Base-by-base conservation (phyloP, 2,113 vertebrate genomes). In the Cettia cetti region DNA sequence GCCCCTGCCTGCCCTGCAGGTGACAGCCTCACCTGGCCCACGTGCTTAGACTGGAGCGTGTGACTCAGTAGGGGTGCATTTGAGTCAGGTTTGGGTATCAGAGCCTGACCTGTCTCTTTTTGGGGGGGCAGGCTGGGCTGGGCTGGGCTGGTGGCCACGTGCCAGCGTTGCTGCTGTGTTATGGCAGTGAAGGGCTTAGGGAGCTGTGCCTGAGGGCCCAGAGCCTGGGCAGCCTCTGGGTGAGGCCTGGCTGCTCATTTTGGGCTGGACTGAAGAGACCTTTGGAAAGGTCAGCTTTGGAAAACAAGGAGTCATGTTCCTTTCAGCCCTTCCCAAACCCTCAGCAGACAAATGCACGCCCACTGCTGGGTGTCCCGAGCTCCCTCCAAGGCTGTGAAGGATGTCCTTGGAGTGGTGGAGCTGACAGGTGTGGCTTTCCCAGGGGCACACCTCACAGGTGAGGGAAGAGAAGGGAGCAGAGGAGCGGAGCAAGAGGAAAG, bases 401-500 rank as follows among this genome's bases (percentile, higher is more conserved):
- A 10, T 27, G 23, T 26, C 70, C 33, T 7, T 1, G 1, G 44
- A 49, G 50, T 0, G 0, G 6, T 18, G 8, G 42, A 31, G 39
- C 40, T 28, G 31, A 35, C 2, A 1, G 2, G 0, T 20, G 42
- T 54, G 66, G 7, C 60, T 94, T 82, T 53, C 42, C 22, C 86
- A 97, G 98, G 90, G 98, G 33, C 49, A 6, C 6, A 7, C 17
- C 47, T 56, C 87, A 1, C 95, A 95, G 3, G 63, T 3, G 61
- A 97, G 97, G 80, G 98, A 98, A 39, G 98, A 99, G 96, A 98
- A 98, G 7, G 40, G 71, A 63, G 97, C 97, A 0, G 99, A 99
- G 31, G 99, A 99, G 90, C 98, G 98, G 82, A 98, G 98, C 78
- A 99, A 98, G 97, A 99, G 98, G 45, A 99, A 98, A 54, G 92